Evolutionary conservation across 2,888 invertebrate genomes (phyloP).

Genomic region (Gasteruption jaculator): DNA sequence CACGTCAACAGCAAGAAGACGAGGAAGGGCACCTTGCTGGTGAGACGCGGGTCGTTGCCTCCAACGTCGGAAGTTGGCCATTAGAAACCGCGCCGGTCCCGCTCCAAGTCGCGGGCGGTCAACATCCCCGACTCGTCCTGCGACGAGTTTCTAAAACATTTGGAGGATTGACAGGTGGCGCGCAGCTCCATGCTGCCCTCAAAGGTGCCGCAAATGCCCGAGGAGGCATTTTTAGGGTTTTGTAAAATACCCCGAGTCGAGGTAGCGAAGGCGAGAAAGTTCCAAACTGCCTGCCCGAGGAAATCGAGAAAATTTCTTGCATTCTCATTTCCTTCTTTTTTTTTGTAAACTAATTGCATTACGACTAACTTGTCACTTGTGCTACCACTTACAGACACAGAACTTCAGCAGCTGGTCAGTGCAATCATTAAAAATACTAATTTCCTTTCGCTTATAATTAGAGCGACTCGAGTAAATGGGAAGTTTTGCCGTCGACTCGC

Average conservation of each 20-base stretch:
- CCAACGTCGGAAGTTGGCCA: too few relatives aligned
- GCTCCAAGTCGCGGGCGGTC: slow-evolving; percentile 1
- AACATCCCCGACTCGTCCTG: slow-evolving; percentile 31
- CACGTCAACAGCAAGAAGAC: too few relatives aligned
- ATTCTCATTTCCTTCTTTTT: slow-evolving; percentile 22
- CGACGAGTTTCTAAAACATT: slow-evolving; percentile 53
- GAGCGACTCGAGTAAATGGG: too few relatives aligned
- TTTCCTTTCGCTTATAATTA: too few relatives aligned
- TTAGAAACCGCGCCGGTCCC: slow-evolving; percentile 9
- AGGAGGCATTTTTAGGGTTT: too few relatives aligned
- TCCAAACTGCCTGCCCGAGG: too few relatives aligned
- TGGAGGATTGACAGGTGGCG: slow-evolving; percentile 54
- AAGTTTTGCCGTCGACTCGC: too few relatives aligned
- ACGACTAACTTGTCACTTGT: slow-evolving; percentile 39
- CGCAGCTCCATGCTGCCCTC: slow-evolving; percentile 56
- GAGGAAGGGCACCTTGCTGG: background rate
- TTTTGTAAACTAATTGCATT: slow-evolving; percentile 26
- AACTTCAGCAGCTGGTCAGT: slow-evolving; percentile 59
- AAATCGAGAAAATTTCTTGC: too few relatives aligned
- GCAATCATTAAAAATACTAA: slow-evolving; percentile 15
- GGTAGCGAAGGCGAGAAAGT: too few relatives aligned
- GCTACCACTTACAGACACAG: slow-evolving; percentile 51
- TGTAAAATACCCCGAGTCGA: too few relatives aligned
- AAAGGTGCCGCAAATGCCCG: too few relatives aligned
- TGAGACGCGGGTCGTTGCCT: slow-evolving; percentile 1